Evolutionary conservation across 2,888 invertebrate genomes (phyloP), one percentile per base, ranked within the genome.

Genomic region (Spisula subtruncata): DNA sequence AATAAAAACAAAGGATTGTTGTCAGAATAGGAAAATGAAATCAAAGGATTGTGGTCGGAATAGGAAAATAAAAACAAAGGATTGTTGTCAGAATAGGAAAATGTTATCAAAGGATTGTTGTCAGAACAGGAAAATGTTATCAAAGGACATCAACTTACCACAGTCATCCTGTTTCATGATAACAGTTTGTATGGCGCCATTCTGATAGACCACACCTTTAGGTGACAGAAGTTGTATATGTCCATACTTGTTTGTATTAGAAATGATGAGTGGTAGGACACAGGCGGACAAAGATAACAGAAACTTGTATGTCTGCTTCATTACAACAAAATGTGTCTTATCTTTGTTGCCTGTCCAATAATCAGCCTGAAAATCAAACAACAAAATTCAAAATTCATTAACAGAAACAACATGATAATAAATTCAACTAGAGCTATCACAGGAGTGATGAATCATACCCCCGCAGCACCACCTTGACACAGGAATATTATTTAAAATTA

Each of bases 131-230:
- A 51, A 51, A 51, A 51, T 16, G 16, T 10, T 25, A 25, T 48
- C 2, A n/a, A 81, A 81, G 35, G 14, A 54, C 12, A 12, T n/a
- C 16, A 54, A 81, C 81, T 84, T 35, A 82, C 87, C 81, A 46
- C 0, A 6, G 18, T 80, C 66, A 12, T 89, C 81, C 71, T 93
- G 90, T 48, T 88, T 87, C 25, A 93, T 51, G 48, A 95, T 94
- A 18, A 93, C 87, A 16, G 94, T 95, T 86, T 95, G 94, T 5
- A 94, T 94, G 29, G 95, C 94, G 25, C 95, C 95, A 90, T 93
- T 94, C 87, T 95, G 94, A 82, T 94, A 94, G 8, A 95, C 94
- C 83, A 93, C 92, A n/a, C 95, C 94, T 66, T 93, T 92, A 66
- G 88, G 86, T 0, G 93, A 92, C 48, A 95, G 82, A 25, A 94